Evolutionary conservation across 1,140 invertebrate genomes (phyloP).

Genomic region (Zelostemma sp.): DNA sequence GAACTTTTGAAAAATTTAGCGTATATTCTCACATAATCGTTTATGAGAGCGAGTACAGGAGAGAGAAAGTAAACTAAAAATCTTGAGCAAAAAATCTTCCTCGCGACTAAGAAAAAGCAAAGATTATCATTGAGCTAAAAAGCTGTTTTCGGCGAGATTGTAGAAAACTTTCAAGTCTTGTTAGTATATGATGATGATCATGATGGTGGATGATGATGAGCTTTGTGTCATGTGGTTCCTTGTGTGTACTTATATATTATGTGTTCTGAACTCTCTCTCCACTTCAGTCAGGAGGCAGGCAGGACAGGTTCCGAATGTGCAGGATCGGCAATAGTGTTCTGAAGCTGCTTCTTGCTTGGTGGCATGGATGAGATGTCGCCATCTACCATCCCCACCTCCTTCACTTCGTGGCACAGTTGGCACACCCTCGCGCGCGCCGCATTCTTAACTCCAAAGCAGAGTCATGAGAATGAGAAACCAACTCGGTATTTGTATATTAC

Average conservation of each 20-base stretch:
- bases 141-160: conserved; percentile 44
- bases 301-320: conserved; percentile 70
- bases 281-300: conserved; percentile 71
- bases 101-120: too few species aligned
- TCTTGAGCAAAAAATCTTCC: too few species aligned
- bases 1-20: conserved; percentile 48
- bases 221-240: conserved; percentile 51
- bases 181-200: conserved; percentile 61
- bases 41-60: neutral
- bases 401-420: conserved; percentile 70
- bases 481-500: conserved; percentile 72
- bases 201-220: too few species aligned
- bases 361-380: conserved; percentile 68
- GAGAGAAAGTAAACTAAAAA: neutral
- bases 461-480: conserved; percentile 69
- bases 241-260: conserved; percentile 62
- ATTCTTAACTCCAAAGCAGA: conserved; percentile 72
- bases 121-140: too few species aligned
- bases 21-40: conserved; percentile 16
- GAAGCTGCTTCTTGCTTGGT: conserved; percentile 65
- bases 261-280: conserved; percentile 70
- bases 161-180: conserved; percentile 57
- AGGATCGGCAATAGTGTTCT: conserved; percentile 63
- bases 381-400: conserved; percentile 70
- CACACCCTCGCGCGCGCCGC: conserved; percentile 70